Evolutionary conservation across 2,113 vertebrate species (phyloP).

Genomic region (Nycticebus coucang): DNA sequence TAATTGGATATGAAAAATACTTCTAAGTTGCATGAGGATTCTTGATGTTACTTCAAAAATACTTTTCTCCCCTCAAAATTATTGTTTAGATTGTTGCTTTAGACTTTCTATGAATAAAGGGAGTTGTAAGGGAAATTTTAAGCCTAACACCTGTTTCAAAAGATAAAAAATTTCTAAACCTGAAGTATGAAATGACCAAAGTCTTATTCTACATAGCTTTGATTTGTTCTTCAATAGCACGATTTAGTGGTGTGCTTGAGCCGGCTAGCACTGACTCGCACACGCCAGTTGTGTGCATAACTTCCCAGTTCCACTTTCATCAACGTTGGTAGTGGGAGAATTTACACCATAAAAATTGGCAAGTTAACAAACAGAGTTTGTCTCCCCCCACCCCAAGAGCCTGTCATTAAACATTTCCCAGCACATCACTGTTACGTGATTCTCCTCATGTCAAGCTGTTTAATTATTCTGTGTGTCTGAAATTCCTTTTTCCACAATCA

Average conservation of each 20-base stretch:
- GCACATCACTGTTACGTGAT: neutral
- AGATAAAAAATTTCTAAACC: neutral
- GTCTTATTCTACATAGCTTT: neutral
- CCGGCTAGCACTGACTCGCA: neutral
- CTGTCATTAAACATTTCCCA: neutral
- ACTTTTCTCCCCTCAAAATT: neutral
- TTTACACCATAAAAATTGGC: neutral
- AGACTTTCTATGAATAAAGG: neutral
- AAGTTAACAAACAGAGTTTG: neutral
- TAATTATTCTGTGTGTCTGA: neutral
- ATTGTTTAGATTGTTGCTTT: neutral
- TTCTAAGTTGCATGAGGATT: neutral
- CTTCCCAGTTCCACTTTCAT: neutral
- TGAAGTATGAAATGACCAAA: neutral
- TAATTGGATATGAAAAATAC: neutral
- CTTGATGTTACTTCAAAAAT: neutral
- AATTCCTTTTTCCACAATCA: neutral
- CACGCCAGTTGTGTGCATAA: neutral
- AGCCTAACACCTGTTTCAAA: neutral
- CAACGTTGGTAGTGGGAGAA: neutral
- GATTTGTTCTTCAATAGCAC: neutral
- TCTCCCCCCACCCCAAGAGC: neutral
- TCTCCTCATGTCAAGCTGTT: neutral
- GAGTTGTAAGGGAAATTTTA: neutral
- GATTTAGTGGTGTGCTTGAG: neutral